Evolutionary conservation across 2,888 invertebrate genomes (phyloP).

Genomic region (Halictus quadricinctus): DNA sequence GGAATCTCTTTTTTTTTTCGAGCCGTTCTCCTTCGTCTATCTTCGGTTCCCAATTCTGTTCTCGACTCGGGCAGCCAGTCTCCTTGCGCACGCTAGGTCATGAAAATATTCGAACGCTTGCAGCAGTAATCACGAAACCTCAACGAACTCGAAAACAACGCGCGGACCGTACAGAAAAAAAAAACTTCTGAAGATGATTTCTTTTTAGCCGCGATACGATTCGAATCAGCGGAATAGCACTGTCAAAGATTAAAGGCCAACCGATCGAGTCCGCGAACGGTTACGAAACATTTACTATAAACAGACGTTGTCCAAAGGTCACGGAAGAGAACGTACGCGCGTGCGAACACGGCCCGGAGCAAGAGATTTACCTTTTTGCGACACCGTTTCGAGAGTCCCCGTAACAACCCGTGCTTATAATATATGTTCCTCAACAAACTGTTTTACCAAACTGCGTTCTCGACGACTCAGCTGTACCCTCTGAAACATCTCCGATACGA

Average conservation of each 20-base stretch:
- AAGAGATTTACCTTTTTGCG: background rate
- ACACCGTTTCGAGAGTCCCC: background rate
- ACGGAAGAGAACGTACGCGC: background rate
- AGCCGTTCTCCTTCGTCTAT: background rate
- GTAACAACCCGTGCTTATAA: background rate
- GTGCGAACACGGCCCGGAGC: background rate
- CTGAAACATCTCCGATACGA: background rate
- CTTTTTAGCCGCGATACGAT: background rate
- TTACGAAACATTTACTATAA: slow-evolving; percentile 15
- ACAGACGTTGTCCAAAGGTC: background rate
- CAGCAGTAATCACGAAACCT: background rate
- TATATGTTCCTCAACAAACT: background rate
- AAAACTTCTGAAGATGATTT: background rate
- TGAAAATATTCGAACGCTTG: slow-evolving; percentile 8
- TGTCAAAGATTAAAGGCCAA: slow-evolving; percentile 1
- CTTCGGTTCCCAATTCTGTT: background rate
- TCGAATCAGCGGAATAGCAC: background rate
- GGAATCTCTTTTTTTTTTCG: background rate
- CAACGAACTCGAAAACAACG: background rate
- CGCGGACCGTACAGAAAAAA: background rate
- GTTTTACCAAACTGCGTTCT: background rate
- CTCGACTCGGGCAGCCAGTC: background rate
- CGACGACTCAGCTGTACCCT: background rate
- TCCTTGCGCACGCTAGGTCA: background rate
- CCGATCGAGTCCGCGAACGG: background rate